Evolutionary conservation across 2,888 invertebrate genomes (phyloP), one percentile per base, ranked within the genome.

Genomic region (Rhagonycha fulva): DNA sequence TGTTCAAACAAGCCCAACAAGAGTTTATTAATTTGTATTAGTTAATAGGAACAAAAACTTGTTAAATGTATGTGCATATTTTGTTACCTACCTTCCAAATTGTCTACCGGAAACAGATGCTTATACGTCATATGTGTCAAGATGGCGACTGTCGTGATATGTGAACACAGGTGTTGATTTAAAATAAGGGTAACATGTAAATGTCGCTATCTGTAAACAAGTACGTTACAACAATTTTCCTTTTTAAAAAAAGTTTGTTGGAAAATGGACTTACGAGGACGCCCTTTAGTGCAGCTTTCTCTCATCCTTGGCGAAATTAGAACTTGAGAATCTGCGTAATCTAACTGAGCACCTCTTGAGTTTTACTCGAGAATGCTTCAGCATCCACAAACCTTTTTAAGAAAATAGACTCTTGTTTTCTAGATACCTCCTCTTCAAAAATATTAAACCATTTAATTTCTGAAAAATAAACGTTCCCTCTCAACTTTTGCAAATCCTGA

Each of bases 301-400:
- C 74, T 74, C 74, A 78, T 79, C 79, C 79, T 79, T 74, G 78
- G n/a, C 76, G 75, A 80, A 80, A 80, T 80, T 80, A 79, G 78
- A 79, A 76, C 79, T 75, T 76, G 79, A 75, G 78, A 78, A 79
- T 75, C 76, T 78, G 75, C 75, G 80, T 78, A 79, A 80, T 80
- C 80, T 78, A 76, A 72, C 70, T 72, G 75, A 80, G 80, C 76
- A 77, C 76, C 77, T 68, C 78, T 80, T 66, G 72, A 74, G 70
- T 71, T 71, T 74, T 71, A 68, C 62, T 76, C 76, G 76, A 76
- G 76, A 62, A 71, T 71, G 30, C 76, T 74, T 74, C 68, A 76
- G 47, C n/a, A 47, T 47, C 47, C 47, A n/a, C 47, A 47, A 47
- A 47, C 47, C 47, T 47, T 47, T 47, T 47, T 47, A 47, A 47